phyloP scores from a whole-genome alignment of 2,113 vertebrate species.

The Tychaedon coryphoeus region DNA sequence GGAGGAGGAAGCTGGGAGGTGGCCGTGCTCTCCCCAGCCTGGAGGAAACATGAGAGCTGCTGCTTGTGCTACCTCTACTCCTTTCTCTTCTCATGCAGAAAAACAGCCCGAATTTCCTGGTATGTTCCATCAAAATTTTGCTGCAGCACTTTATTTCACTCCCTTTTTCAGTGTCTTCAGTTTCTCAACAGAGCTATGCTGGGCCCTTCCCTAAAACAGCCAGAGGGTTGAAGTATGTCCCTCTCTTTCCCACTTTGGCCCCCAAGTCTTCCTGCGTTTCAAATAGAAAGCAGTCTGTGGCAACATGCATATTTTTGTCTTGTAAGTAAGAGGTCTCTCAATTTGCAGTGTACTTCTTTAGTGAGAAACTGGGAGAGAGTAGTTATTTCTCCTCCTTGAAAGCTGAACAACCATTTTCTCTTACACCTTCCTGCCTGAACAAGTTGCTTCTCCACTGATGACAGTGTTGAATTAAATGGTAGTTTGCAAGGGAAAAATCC shows the following conservation, averaged over 20 bases:
- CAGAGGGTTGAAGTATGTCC: neutral
- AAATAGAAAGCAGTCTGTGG: neutral
- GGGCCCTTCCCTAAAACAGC: neutral
- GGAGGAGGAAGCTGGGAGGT: neutral
- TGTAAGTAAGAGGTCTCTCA: neutral
- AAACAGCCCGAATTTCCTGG: neutral
- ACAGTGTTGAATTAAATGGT: neutral
- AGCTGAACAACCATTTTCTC: neutral
- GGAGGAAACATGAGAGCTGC: neutral
- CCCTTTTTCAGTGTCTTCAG: neutral
- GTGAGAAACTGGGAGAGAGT: neutral
- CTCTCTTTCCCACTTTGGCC: neutral
- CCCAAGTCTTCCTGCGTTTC: neutral
- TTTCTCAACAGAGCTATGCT: neutral
- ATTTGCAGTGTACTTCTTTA: neutral
- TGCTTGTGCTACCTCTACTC: neutral
- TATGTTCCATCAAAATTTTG: neutral
- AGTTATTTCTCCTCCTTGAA: neutral
- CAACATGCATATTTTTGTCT: neutral
- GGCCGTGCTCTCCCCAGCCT: rapidly evolving
- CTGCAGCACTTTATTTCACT: neutral
- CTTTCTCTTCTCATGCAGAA: neutral
- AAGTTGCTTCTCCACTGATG: neutral
- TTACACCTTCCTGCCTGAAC: neutral
- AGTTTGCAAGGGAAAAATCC: neutral